phyloP scores from a whole-genome alignment of 2,888 invertebrate species.

The Galerucella calmariensis region DNA sequence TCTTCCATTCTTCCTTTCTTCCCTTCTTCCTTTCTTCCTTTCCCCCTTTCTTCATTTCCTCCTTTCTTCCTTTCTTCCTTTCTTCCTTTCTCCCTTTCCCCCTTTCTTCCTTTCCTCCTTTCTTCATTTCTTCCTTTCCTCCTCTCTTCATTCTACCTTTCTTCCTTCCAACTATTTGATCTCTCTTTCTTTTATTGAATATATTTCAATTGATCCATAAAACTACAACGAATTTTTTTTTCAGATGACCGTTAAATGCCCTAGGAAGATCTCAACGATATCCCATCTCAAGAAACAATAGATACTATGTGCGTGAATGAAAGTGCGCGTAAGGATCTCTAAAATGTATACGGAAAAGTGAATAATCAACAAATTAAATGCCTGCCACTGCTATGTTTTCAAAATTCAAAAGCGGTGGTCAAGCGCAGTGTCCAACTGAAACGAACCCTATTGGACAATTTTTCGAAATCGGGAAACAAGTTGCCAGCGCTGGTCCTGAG shows the following conservation, averaged over 20 bases:
- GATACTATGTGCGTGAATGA: background rate
- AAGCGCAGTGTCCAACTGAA: constrained; percentile 71
- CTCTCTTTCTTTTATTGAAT: too few relatives aligned
- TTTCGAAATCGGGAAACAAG: constrained; percentile 87
- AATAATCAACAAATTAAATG: constrained; percentile 49
- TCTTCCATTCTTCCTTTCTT: too few relatives aligned
- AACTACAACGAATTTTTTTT: background rate
- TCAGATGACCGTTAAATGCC: constrained; percentile 2
- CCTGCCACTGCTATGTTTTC: constrained; percentile 75
- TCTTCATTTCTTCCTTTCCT: too few relatives aligned
- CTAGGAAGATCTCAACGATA: background rate
- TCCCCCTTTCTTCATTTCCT: too few relatives aligned
- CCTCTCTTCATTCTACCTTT: too few relatives aligned
- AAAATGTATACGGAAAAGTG: background rate
- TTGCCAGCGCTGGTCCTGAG: constrained; percentile 86
- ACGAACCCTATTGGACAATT: constrained; percentile 87
- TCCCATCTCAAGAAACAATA: background rate
- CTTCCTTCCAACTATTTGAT: too few relatives aligned
- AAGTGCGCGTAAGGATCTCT: background rate
- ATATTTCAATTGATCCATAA: too few relatives aligned
- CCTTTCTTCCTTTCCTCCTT: too few relatives aligned
- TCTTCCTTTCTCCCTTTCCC: too few relatives aligned
- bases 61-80: too few relatives aligned
- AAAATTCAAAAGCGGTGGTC: constrained; percentile 74
- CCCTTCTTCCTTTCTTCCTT: too few relatives aligned